A percentile compares a stretch with the other conserved stretches of the same genome.
These are phyloP conservation scores for Pogonocherus hispidulus DNA, from an alignment of 2,888 invertebrate species.

Conservation along the genomic window DNA sequence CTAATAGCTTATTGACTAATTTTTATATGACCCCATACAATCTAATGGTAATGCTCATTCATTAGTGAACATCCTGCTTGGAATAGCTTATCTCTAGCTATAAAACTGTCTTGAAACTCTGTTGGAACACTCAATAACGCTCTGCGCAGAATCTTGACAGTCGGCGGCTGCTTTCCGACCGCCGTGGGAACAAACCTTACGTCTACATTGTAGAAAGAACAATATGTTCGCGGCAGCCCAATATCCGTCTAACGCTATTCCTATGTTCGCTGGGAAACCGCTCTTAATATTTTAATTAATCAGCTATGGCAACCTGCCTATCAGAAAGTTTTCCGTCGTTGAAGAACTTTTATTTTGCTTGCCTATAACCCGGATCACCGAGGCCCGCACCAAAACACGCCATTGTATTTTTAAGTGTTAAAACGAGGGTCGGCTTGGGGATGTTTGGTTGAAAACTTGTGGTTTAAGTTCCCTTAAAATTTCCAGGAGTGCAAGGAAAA, in stretches of 20 bases:
- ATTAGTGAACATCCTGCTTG: too few species aligned
- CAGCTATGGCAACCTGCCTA: conserved; percentile 8
- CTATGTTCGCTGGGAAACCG: not conserved
- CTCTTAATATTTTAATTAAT: conserved; percentile 21
- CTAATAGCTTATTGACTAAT: too few species aligned
- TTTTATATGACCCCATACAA: too few species aligned
- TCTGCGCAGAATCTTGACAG: too few species aligned
- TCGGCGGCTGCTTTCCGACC: too few species aligned
- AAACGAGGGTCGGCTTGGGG: conserved; percentile 3
- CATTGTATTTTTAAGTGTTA: conserved; percentile 21
- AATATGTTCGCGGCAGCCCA: not conserved
- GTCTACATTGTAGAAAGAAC: too few species aligned
- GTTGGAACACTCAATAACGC: too few species aligned
- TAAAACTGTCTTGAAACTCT: too few species aligned
- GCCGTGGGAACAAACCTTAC: too few species aligned
- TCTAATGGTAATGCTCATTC: too few species aligned
- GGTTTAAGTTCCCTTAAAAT: conserved; percentile 16
- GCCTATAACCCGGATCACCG: conserved; percentile 5
- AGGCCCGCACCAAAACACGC: conserved; percentile 12
- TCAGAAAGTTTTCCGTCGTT: conserved; percentile 7
- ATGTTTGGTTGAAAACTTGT: conserved; percentile 8
- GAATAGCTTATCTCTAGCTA: too few species aligned
- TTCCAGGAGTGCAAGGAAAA: not conserved
- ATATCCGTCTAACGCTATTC: not conserved
- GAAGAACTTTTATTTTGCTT: conserved; percentile 10